Evolutionary conservation across 2,888 invertebrate genomes (phyloP).

Genomic region (Tridacna crocea): DNA sequence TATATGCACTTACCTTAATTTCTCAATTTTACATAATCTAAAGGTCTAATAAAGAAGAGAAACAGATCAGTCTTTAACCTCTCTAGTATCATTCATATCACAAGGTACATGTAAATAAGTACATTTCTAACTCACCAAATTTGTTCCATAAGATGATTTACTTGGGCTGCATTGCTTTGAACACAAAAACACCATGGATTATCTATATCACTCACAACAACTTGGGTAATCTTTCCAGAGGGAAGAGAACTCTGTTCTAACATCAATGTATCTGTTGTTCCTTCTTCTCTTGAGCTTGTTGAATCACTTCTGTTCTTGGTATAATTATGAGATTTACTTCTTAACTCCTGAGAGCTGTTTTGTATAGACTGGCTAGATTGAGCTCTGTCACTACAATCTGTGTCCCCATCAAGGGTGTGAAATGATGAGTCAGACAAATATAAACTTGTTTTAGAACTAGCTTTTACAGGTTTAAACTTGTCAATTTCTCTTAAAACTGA

Average conservation of each 20-base stretch:
- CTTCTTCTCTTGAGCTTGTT: background rate
- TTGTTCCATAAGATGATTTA: constrained; percentile 63
- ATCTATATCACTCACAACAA: constrained; percentile 66
- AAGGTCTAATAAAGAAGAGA: too few relatives aligned
- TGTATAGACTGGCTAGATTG: background rate
- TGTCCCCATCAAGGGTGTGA: background rate
- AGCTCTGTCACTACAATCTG: background rate
- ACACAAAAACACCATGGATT: constrained; percentile 76
- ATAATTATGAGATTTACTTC: background rate
- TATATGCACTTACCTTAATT: too few relatives aligned
- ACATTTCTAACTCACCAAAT: constrained; percentile 62
- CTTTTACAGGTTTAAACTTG: background rate
- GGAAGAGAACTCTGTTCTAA: constrained; percentile 12
- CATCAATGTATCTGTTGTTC: background rate
- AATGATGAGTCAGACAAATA: background rate
- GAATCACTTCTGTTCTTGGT: background rate
- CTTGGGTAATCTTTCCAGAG: constrained; percentile 46
- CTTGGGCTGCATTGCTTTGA: constrained; percentile 54
- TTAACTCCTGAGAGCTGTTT: background rate
- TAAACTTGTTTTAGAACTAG: constrained; percentile 1
- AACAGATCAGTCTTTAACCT: too few relatives aligned
- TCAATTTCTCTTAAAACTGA: background rate
- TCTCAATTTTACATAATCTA: too few relatives aligned
- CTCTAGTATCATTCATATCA: too few relatives aligned
- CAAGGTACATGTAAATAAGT: too few relatives aligned